Percentiles rank a stretch among this genome's conserved stretches.
phyloP scores from a whole-genome alignment of 2,113 vertebrate genomes.

The Lamprotornis superbus region DNA sequence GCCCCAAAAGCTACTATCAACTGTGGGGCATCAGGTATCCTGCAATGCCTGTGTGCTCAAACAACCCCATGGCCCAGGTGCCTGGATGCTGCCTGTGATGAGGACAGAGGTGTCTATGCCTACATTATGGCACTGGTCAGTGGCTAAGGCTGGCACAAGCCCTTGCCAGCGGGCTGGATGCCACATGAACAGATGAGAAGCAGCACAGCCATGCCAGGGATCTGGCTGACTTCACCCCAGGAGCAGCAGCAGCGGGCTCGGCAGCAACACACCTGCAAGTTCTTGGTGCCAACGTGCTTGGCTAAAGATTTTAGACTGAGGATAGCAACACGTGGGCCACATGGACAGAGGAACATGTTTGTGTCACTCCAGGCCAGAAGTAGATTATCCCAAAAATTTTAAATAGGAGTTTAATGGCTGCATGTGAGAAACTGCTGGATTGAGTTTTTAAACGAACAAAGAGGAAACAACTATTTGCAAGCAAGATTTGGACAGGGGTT shows the following conservation, averaged over 20 bases:
- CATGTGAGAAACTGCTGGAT: background rate
- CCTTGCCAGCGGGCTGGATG: background rate
- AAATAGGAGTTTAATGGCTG: background rate
- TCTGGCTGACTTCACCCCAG: background rate
- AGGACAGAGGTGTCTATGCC: rapidly evolving
- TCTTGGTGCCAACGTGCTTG: background rate
- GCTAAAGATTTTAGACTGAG: background rate
- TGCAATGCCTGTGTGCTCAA: rapidly evolving
- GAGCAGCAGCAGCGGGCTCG: background rate
- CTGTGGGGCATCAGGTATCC: background rate
- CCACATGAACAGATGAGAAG: conserved; percentile 6
- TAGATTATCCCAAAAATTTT: background rate
- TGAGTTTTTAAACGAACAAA: background rate
- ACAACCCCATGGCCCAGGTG: rapidly evolving
- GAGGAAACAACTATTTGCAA: background rate
- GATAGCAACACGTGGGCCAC: background rate
- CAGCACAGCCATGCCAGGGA: background rate
- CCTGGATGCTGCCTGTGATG: rapidly evolving
- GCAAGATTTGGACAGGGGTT: background rate
- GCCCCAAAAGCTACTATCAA: background rate
- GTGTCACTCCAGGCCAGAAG: background rate
- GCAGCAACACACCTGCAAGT: background rate
- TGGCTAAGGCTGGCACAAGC: background rate
- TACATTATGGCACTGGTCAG: background rate
- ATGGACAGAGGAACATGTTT: background rate